phyloP scores from a whole-genome alignment of 2,113 vertebrate species.

The Alouatta palliata region DNA sequence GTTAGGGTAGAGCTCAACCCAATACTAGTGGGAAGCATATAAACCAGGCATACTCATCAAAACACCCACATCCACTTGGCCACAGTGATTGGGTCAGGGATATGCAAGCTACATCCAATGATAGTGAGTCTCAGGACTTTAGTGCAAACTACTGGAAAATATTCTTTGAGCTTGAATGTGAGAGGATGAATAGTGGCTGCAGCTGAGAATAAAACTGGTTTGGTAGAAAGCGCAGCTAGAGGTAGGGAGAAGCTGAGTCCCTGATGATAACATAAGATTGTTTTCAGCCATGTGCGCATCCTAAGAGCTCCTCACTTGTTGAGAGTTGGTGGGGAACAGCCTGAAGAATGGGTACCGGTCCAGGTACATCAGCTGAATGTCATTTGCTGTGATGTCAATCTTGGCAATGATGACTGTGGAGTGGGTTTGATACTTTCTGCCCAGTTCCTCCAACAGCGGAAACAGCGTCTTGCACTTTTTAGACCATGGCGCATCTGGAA shows the following conservation, averaged over 20 bases:
- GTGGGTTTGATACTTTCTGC: constrained; percentile 82
- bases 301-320: constrained; percentile 66
- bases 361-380: constrained; percentile 83
- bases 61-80: not conserved
- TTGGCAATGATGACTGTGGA: constrained; percentile 87
- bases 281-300: not conserved
- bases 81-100: not conserved
- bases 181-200: not conserved
- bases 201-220: not conserved
- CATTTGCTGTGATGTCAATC: constrained; percentile 92
- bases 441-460: constrained; percentile 90
- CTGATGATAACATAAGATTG: fast-evolving
- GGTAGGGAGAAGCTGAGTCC: not conserved
- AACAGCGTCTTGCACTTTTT: constrained; percentile 84
- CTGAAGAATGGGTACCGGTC: constrained; percentile 87
- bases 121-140: not conserved
- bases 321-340: constrained; percentile 89
- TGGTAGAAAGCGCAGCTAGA: not conserved
- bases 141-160: not conserved
- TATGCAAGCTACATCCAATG: not conserved
- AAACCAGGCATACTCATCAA: not conserved
- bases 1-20: not conserved
- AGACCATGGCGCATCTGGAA: constrained; percentile 92
- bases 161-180: not conserved
- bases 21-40: not conserved